phyloP scores from a whole-genome alignment of 2,888 invertebrate species.

The Chydorus sphaericus region DNA sequence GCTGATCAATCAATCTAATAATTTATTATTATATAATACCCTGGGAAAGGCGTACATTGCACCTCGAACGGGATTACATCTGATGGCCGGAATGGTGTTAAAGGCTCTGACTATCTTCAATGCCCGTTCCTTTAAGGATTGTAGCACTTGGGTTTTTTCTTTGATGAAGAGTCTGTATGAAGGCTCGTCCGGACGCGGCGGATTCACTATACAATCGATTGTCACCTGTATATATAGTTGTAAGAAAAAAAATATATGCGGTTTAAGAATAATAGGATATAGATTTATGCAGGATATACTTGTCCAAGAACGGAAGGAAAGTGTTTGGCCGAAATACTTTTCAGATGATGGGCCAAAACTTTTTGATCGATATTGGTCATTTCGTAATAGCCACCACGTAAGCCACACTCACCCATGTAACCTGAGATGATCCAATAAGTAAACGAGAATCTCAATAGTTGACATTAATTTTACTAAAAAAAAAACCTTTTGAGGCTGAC shows the following conservation, averaged over 20 bases:
- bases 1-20: too few relatives aligned
- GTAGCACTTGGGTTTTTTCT: slow-evolving; percentile 58
- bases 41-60: slow-evolving; percentile 97
- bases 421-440: slow-evolving; percentile 34
- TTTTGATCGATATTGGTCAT: slow-evolving; percentile 68
- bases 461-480: too few relatives aligned
- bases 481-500: slow-evolving; percentile 77
- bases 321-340: slow-evolving; percentile 83
- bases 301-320: slow-evolving; percentile 82
- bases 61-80: slow-evolving; percentile 70
- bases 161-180: slow-evolving; percentile 61
- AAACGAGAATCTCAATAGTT: too few relatives aligned
- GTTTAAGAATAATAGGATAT: not conserved
- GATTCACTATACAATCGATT: slow-evolving; percentile 80
- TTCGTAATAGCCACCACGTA: slow-evolving; percentile 90
- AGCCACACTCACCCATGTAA: slow-evolving; percentile 88
- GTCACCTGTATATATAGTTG: slow-evolving; percentile 41
- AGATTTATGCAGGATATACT: too few relatives aligned
- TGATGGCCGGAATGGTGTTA: slow-evolving; percentile 76
- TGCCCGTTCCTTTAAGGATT: slow-evolving; percentile 62
- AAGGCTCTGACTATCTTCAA: slow-evolving; percentile 71
- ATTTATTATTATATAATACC: too few relatives aligned
- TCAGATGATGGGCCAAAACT: slow-evolving; percentile 69
- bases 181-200: slow-evolving; percentile 69
- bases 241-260: not conserved